phyloP scores from a whole-genome alignment of 2,797 vertebrate genomes.

The Myiotriccus ornatus region DNA sequence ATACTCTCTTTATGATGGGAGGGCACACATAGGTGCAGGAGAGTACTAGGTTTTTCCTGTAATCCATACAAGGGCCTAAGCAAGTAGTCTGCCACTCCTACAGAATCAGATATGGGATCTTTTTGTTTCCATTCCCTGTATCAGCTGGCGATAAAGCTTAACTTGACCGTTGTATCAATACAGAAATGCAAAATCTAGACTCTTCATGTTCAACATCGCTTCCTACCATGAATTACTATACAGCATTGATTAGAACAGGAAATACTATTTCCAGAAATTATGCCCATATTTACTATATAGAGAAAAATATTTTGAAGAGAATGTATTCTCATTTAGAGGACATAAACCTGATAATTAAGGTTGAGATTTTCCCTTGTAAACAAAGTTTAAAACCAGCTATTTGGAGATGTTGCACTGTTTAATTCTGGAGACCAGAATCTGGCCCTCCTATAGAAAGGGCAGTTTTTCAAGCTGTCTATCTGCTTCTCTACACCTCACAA shows the following conservation, averaged over 20 bases:
- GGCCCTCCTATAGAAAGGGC: neutral
- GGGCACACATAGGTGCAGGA: neutral
- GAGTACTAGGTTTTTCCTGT: neutral
- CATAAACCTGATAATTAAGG: neutral
- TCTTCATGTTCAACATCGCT: neutral
- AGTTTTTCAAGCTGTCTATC: neutral
- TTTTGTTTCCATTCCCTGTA: neutral
- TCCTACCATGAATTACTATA: neutral
- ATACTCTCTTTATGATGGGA: neutral
- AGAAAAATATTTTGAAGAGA: neutral
- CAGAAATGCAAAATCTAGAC: neutral
- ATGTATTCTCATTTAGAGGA: neutral
- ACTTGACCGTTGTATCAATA: neutral
- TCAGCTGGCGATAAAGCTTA: neutral
- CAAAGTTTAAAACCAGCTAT: rapidly evolving
- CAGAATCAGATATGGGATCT: neutral
- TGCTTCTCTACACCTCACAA: neutral
- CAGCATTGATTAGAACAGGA: neutral
- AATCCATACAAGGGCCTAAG: neutral
- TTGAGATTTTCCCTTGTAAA: neutral
- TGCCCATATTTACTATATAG: neutral
- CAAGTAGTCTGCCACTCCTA: neutral
- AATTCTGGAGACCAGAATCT: neutral
- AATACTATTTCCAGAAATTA: neutral
- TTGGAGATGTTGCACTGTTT: neutral